These are phyloP conservation scores for Pedetes capensis DNA, from an alignment of 2,113 vertebrate species.

Conservation along the genomic window DNA sequence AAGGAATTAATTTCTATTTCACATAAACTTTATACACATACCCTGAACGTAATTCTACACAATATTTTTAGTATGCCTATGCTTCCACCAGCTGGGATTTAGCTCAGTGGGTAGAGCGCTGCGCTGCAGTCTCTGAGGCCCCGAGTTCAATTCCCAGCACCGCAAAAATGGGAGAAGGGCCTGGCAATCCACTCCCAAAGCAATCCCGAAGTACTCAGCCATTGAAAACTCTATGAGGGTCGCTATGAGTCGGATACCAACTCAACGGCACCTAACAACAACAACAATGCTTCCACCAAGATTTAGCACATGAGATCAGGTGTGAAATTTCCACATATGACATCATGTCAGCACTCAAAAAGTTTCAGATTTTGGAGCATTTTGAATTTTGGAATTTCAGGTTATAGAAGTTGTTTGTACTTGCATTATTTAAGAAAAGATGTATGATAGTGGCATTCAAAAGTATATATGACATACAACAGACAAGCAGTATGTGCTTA, in stretches of 20 bases:
- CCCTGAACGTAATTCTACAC: neutral
- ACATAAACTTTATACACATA: neutral
- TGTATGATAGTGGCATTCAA: neutral
- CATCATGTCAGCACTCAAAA: neutral
- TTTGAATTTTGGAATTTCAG: neutral
- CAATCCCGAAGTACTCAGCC: too few species aligned
- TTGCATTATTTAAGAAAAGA: neutral
- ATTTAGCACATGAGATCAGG: neutral
- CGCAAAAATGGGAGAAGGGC: too few species aligned
- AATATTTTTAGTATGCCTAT: neutral
- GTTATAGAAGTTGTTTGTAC: neutral
- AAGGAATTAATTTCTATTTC: neutral
- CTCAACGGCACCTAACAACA: too few species aligned
- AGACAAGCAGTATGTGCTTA: neutral
- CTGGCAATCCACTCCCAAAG: too few species aligned
- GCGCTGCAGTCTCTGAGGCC: too few species aligned
- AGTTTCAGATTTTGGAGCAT: neutral
- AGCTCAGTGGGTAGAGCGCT: too few species aligned
- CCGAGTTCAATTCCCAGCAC: too few species aligned
- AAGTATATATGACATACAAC: neutral
- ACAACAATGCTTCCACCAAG: neutral
- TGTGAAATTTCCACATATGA: neutral
- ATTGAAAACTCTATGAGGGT: too few species aligned
- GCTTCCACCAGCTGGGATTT: neutral
- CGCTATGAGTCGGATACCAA: too few species aligned